Conservation (phyloP, 1,140 invertebrate genomes). For the Drosophila sturtevanti region DNA sequence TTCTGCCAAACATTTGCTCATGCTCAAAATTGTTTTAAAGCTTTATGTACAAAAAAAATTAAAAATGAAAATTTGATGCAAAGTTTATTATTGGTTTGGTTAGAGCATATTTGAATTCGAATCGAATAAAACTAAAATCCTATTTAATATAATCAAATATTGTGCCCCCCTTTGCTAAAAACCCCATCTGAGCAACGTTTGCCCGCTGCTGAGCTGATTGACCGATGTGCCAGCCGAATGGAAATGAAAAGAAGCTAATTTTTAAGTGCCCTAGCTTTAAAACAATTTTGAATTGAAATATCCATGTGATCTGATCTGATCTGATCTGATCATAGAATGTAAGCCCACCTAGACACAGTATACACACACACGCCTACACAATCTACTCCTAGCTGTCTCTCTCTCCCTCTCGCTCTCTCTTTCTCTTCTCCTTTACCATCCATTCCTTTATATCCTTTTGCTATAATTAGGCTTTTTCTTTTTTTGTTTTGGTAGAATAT, state of each 20-base stretch:
- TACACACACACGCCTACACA: not conserved
- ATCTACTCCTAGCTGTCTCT: not conserved
- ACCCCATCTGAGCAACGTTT: conserved; percentile 62
- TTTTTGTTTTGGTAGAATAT: conserved; percentile 28
- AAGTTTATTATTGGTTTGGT: conserved; percentile 66
- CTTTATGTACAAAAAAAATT: conserved; percentile 37
- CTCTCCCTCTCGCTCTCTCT: not conserved
- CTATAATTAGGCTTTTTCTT: conserved; percentile 22
- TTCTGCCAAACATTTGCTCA: conserved; percentile 27
- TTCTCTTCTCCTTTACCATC: conserved; percentile 2
- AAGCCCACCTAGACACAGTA: conserved; percentile 47
- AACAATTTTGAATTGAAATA: conserved; percentile 68
- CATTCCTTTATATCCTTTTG: conserved; percentile 2
- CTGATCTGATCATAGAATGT: too few species aligned
- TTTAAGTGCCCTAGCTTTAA: conserved; percentile 70
- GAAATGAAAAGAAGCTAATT: conserved; percentile 26
- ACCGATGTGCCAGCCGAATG: not conserved
- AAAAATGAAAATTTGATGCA: conserved; percentile 14
- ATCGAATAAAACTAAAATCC: conserved; percentile 24
- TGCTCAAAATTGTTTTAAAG: conserved; percentile 80
- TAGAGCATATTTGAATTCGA: conserved; percentile 12
- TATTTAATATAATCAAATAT: not conserved
- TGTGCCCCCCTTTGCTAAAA: not conserved
- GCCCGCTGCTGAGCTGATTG: conserved; percentile 50
- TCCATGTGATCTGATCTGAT: conserved; percentile 10